Evolutionary conservation across 2,888 invertebrate genomes (phyloP).

Genomic region (Eurytoma californica): DNA sequence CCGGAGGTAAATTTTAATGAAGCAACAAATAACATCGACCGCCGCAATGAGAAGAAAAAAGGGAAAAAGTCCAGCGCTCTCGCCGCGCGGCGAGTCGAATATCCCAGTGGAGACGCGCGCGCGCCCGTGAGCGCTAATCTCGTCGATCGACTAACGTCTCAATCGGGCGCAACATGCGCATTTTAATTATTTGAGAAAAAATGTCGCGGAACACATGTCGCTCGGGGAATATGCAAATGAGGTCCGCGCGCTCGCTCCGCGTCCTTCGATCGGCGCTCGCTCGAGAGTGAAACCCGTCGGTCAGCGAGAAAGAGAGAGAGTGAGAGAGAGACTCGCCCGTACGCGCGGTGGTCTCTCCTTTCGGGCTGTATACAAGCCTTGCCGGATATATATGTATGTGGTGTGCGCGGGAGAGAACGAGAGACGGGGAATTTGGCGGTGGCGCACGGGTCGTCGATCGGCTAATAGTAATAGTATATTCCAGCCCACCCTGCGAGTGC

Average conservation of each 20-base stretch:
- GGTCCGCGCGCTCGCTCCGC: slow-evolving; percentile 9
- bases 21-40: neutral
- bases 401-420: neutral
- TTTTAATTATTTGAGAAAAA: slow-evolving; percentile 50
- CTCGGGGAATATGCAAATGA: slow-evolving; percentile 47
- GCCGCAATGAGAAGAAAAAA: neutral
- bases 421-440: neutral
- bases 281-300: slow-evolving; percentile 45
- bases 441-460: slow-evolving; percentile 58
- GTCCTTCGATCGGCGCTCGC: slow-evolving; percentile 23
- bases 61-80: neutral
- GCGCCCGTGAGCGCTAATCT: slow-evolving; percentile 30
- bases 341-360: slow-evolving; percentile 8
- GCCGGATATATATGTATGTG: neutral
- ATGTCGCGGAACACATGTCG: slow-evolving; percentile 49
- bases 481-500: slow-evolving; percentile 67
- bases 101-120: neutral
- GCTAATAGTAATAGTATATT: slow-evolving; percentile 64
- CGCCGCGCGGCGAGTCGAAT: neutral
- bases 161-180: slow-evolving; percentile 33
- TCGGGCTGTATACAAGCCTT: neutral
- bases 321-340: neutral
- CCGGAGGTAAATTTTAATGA: neutral
- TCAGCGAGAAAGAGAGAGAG: slow-evolving; percentile 8
- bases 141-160: slow-evolving; percentile 48